Conservation (phyloP, 2,113 vertebrate species). For the Jaculus jaculus region DNA sequence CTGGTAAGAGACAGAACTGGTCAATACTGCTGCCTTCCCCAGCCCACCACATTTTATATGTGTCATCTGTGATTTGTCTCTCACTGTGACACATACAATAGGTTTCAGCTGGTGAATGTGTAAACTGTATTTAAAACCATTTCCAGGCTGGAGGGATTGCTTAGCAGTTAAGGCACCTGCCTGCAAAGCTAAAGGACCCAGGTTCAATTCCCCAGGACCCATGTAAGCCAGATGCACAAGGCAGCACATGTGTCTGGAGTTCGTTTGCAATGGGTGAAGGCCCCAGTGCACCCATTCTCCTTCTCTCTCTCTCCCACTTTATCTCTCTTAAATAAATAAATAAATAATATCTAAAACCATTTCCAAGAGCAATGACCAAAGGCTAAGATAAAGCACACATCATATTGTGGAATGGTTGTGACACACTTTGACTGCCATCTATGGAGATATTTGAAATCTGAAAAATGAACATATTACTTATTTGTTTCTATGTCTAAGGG, state of each 20-base stretch:
- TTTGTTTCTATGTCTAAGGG: neutral
- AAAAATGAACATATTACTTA: neutral
- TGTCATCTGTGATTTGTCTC: neutral
- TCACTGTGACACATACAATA: neutral
- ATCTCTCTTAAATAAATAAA: too few relatives aligned
- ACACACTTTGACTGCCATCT: neutral
- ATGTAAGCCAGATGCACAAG: too few relatives aligned
- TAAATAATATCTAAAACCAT: neutral
- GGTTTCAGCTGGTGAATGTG: neutral
- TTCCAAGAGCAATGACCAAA: neutral
- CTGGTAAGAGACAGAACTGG: neutral
- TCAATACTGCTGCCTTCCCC: neutral
- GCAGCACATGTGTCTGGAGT: too few relatives aligned
- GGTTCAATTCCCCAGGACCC: too few relatives aligned
- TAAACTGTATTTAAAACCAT: neutral
- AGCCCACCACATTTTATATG: neutral
- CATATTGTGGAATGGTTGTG: neutral
- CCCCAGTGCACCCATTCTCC: too few relatives aligned
- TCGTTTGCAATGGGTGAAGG: too few relatives aligned
- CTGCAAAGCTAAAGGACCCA: too few relatives aligned
- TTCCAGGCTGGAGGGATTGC: neutral
- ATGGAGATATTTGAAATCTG: neutral
- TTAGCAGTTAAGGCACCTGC: too few relatives aligned
- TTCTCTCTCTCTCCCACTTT: too few relatives aligned
- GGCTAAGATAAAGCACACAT: neutral